A percentile compares a stretch with the other conserved stretches of the same genome.
Conservation (phyloP, 2,888 invertebrate species). For the Hedychridium roseum region DNA sequence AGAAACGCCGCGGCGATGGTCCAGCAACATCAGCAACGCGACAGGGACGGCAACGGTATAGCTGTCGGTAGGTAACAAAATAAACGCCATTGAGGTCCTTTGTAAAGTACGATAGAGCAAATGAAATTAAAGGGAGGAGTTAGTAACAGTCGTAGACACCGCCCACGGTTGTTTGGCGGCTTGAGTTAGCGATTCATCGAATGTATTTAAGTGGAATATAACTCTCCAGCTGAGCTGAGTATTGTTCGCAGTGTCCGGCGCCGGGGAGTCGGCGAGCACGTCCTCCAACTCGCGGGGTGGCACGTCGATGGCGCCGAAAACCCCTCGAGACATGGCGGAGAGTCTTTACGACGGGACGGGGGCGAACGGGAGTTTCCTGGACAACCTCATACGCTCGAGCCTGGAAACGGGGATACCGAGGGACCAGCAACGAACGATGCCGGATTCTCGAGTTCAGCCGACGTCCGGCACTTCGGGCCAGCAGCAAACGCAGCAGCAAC, state of each 20-base stretch:
- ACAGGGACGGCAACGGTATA: constrained; percentile 40
- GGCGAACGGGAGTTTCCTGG: constrained; percentile 81
- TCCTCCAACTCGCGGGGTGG: constrained; percentile 55
- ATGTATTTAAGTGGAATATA: too few relatives aligned
- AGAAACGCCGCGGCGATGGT: constrained; percentile 55
- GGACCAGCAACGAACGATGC: constrained; percentile 51
- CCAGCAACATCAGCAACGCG: constrained; percentile 38
- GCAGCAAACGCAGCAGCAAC: constrained; percentile 59
- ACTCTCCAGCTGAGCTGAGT: too few relatives aligned
- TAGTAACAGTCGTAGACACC: too few relatives aligned
- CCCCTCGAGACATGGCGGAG: constrained; percentile 71
- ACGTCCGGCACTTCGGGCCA: constrained; percentile 53
- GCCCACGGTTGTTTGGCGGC: too few relatives aligned
- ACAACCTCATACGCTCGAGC: constrained; percentile 84
- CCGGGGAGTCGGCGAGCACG: constrained; percentile 46
- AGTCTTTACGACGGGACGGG: constrained; percentile 72
- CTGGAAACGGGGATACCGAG: constrained; percentile 74
- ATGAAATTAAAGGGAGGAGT: too few relatives aligned
- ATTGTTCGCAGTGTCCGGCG: too few relatives aligned
- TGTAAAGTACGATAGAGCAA: too few relatives aligned
- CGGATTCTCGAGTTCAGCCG: constrained; percentile 60
- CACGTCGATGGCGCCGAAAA: constrained; percentile 65
- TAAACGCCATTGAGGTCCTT: too few relatives aligned
- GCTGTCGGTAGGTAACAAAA: constrained; percentile 31
- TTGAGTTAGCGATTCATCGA: too few relatives aligned